Conservation (phyloP, 2,888 invertebrate species). For the Trichopria drosophilae region DNA sequence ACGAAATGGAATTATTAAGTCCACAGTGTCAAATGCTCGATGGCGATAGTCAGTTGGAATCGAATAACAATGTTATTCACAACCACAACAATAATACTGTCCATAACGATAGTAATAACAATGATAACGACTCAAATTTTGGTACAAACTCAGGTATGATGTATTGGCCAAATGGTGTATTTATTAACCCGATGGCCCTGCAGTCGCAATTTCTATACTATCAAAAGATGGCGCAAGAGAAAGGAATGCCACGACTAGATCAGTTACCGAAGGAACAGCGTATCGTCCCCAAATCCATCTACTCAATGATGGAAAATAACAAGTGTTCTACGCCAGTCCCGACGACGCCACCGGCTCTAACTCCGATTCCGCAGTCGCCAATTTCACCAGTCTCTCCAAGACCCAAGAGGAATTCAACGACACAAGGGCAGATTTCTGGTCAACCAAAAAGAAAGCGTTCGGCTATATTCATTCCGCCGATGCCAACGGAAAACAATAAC, state of each 20-base stretch:
- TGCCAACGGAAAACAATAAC: conserved; percentile 72
- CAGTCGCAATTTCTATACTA: conserved; percentile 75
- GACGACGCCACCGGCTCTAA: conserved; percentile 39
- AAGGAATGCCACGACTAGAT: conserved; percentile 44
- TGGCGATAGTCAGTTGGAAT: conserved; percentile 23
- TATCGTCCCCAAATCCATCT: conserved; percentile 57
- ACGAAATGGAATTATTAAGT: conserved; percentile 59
- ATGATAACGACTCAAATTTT: conserved; percentile 59
- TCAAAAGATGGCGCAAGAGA: conserved; percentile 69
- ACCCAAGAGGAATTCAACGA: conserved; percentile 57
- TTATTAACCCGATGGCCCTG: conserved; percentile 74
- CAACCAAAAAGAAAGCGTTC: conserved; percentile 74
- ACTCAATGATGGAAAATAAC: conserved; percentile 51
- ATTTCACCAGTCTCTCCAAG: conserved; percentile 46
- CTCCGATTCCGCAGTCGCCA: conserved; percentile 7
- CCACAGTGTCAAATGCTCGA: conserved; percentile 32
- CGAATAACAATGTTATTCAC: conserved; percentile 18
- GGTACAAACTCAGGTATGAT: conserved; percentile 61
- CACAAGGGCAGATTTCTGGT: conserved; percentile 25
- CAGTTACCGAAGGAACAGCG: conserved; percentile 51
- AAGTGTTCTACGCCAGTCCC: conserved; percentile 39
- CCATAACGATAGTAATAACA: no score
- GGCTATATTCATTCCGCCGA: conserved; percentile 82
- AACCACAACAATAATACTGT: conserved; percentile 37
- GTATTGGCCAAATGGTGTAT: conserved; percentile 73